Base-by-base conservation (phyloP, 2,113 vertebrate species). In the Motacilla tschutschensis region DNA sequence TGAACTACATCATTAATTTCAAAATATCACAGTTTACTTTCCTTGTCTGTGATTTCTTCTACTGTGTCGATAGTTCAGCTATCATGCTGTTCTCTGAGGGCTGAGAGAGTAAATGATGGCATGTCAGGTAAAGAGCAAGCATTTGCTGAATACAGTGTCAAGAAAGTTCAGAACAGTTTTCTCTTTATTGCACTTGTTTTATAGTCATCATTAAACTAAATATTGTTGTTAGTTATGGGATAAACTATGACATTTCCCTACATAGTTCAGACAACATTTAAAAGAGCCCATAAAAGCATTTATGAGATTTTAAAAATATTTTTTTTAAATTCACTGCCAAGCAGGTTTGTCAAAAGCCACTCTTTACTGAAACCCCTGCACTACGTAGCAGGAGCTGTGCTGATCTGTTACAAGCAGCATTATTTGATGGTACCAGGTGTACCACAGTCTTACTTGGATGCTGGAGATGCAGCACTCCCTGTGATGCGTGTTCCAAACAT, bases 281-380 rank as follows among this genome's bases (percentile, higher is more conserved):
- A 87, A 88, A 72, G 44, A 16, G 40, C 36, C 47, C 73, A 54
- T 88, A 77, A 86, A 95, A 94, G 43, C 77, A 64, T 83, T 93
- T 92, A 65, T 65, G 71, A 96, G 86, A 66, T 25, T 73, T 79
- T 53, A 41, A 73, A 73, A 73, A 53, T 46, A 73, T 20, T 53
- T 79, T 53, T 79, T 79, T 73, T 31, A 92, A 94, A 89, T 91
- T 75, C 79, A 79, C 64, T 79, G 85, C 74, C 85, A 92, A 91
- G 75, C 41, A 44, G 53, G 72, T 79, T 69, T 48, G 44, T 71
- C 72, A 86, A 51, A 94, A 93, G 70, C 47, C 65, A 85, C 46
- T 40, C 60, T 72, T 41, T 33, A n/a, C 33, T 62, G 75, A 87
- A 79, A 72, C 36, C 74, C 12, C 6, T 7, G 8, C 5, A 8